Conservation (phyloP, 2,113 vertebrate species). For the Tapirus terrestris region DNA sequence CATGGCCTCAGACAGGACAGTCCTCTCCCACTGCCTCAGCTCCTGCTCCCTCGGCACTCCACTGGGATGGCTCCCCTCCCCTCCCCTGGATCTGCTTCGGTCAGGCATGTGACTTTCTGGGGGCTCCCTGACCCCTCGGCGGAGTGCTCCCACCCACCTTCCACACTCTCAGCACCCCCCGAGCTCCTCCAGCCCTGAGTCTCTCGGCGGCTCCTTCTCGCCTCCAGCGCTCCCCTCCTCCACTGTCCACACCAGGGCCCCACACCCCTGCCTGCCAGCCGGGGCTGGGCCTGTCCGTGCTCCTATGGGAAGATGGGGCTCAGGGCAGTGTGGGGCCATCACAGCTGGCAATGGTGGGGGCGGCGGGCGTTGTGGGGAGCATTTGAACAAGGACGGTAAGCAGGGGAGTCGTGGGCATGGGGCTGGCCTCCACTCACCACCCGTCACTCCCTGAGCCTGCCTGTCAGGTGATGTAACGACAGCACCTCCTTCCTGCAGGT, state of each 20-base stretch:
- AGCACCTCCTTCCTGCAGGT: neutral
- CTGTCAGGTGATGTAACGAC: fast-evolving
- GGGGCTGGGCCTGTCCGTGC: fast-evolving
- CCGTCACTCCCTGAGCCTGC: neutral
- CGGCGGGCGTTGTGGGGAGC: fast-evolving
- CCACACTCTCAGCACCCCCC: fast-evolving
- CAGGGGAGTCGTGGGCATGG: fast-evolving
- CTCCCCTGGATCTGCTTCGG: neutral
- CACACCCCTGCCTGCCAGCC: fast-evolving
- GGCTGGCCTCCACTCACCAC: neutral
- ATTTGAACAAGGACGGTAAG: fast-evolving
- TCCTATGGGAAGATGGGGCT: neutral
- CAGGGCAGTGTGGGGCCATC: fast-evolving
- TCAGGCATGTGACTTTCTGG: neutral
- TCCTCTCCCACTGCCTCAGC: too few species aligned
- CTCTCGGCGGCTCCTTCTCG: fast-evolving
- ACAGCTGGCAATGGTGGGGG: fast-evolving
- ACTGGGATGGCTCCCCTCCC: neutral
- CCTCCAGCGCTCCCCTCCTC: neutral
- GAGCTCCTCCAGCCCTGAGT: neutral
- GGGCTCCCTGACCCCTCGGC: neutral
- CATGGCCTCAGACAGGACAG: neutral
- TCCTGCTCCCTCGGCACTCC: neutral
- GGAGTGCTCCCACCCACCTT: fast-evolving
- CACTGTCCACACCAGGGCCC: neutral